Percentiles rank a stretch among this genome's conserved stretches.
Conservation (phyloP, 2,797 vertebrate species). For the Gymnodraco acuticeps region DNA sequence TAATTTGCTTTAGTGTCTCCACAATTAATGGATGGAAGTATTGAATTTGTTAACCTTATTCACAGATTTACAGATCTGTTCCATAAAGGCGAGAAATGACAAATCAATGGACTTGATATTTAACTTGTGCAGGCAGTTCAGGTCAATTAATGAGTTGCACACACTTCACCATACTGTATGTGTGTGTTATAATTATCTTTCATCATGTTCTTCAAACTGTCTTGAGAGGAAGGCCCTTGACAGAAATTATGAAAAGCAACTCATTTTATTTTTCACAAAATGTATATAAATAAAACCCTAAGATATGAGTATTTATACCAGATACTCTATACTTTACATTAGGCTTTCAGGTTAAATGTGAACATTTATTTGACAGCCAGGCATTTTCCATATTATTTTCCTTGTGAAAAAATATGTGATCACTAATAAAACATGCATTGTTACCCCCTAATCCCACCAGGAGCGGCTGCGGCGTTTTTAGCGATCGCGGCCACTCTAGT, state of each 20-base stretch:
- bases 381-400: neutral
- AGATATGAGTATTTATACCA: neutral
- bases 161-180: neutral
- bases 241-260: neutral
- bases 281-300: neutral
- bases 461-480: too few species aligned
- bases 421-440: neutral
- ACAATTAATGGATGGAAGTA: neutral
- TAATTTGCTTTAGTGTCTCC: neutral
- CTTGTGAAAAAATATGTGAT: neutral
- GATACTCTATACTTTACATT: neutral
- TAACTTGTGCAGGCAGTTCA: neutral
- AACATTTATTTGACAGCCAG: neutral
- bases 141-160: neutral
- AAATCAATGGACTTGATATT: neutral
- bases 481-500: too few species aligned
- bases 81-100: neutral
- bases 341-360: too few species aligned
- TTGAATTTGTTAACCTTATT: conserved; percentile 1
- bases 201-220: neutral
- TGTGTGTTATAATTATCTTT: neutral
- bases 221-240: neutral
- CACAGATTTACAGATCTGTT: neutral
- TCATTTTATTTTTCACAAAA: neutral
- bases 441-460: too few species aligned